Percentiles rank a stretch among this genome's conserved stretches.
Conservation (phyloP, 2,797 vertebrate genomes). For the Cossypha dichroa region DNA sequence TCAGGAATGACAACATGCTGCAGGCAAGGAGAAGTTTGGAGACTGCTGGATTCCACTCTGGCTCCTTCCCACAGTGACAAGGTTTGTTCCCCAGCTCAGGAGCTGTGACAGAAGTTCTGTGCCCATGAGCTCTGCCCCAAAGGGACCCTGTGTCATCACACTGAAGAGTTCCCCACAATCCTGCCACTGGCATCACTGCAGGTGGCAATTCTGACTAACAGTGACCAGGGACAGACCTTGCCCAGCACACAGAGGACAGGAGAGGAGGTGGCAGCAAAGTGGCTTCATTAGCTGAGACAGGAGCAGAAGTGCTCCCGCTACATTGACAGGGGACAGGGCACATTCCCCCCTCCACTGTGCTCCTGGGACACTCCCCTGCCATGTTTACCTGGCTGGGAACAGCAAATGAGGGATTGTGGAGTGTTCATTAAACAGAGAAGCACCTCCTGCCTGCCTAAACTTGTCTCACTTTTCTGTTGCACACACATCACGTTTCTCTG, state of each 20-base stretch:
- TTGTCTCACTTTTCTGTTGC: background rate
- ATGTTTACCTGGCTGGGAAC: background rate
- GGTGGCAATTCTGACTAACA: background rate
- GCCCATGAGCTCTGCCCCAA: slow-evolving; percentile 22
- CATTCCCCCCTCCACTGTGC: background rate
- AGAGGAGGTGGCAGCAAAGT: background rate
- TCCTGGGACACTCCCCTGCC: background rate
- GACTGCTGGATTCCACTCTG: background rate
- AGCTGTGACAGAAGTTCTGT: background rate
- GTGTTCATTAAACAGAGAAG: background rate
- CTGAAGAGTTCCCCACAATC: background rate
- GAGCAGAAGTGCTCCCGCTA: background rate
- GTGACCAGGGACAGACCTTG: background rate
- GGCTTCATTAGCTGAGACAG: background rate
- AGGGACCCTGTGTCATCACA: background rate
- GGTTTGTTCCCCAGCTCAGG: background rate
- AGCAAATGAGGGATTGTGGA: background rate
- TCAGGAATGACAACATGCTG: background rate
- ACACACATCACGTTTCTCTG: background rate
- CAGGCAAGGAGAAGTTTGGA: slow-evolving; percentile 36
- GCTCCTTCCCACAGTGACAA: background rate
- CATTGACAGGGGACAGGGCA: background rate
- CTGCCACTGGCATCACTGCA: background rate
- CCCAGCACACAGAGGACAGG: background rate
- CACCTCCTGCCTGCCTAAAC: background rate